These are phyloP conservation scores for Nansenia antarctica DNA, from an alignment of 2,113 vertebrate species.

Conservation along the genomic window DNA sequence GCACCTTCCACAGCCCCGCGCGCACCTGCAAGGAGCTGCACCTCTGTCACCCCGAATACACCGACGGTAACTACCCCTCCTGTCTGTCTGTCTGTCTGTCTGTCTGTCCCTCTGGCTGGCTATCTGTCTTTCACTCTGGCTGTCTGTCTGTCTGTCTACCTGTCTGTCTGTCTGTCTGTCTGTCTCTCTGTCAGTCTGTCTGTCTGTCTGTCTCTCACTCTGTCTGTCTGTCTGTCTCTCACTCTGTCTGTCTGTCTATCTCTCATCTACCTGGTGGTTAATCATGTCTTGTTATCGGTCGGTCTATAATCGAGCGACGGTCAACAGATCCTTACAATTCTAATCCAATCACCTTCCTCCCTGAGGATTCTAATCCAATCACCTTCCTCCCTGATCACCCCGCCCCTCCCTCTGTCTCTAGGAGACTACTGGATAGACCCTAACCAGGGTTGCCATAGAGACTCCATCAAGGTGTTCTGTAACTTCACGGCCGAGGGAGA, in stretches of 20 bases:
- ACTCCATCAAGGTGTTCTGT: constrained; percentile 97
- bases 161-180: neutral
- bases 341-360: neutral
- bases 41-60: constrained; percentile 87
- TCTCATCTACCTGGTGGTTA: neutral
- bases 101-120: neutral
- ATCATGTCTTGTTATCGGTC: neutral
- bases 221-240: neutral
- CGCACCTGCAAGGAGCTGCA: constrained; percentile 96
- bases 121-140: too few relatives aligned
- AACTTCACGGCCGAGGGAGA: constrained; percentile 95
- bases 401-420: constrained; percentile 50
- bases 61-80: constrained; percentile 76
- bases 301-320: too few relatives aligned
- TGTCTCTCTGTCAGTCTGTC: neutral
- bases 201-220: neutral
- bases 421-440: constrained; percentile 99
- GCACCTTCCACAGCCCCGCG: constrained; percentile 90
- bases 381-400: neutral
- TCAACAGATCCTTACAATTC: neutral
- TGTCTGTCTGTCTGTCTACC: neutral
- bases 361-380: neutral
- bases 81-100: neutral
- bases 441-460: constrained; percentile 95
- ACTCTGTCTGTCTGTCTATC: neutral